phyloP scores from a whole-genome alignment of 2,113 vertebrate species.

The Miniopterus natalensis region DNA sequence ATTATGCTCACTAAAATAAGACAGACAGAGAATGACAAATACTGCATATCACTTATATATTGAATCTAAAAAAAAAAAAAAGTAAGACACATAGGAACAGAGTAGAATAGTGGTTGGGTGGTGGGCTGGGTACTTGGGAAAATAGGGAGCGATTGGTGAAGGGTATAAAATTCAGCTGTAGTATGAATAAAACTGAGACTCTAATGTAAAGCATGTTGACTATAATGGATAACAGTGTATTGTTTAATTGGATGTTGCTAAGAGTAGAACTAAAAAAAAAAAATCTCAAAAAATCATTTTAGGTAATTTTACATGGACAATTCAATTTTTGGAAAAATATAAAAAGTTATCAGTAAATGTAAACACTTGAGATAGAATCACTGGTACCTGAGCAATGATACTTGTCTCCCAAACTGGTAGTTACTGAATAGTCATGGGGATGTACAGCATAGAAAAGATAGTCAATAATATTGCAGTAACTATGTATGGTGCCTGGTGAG shows the following conservation, averaged over 20 bases:
- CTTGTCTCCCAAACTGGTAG: not conserved
- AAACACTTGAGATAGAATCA: not conserved
- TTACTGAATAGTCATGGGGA: too few species aligned
- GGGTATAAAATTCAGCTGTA: not conserved
- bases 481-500: too few species aligned
- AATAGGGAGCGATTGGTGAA: not conserved
- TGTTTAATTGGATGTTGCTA: not conserved
- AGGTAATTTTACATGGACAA: not conserved
- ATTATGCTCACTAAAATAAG: too few species aligned
- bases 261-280: not conserved
- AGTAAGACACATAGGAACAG: too few species aligned
- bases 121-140: not conserved
- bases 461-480: too few species aligned
- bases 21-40: too few species aligned
- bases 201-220: not conserved
- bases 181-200: not conserved
- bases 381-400: not conserved
- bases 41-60: too few species aligned
- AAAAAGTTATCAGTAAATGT: not conserved
- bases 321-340: not conserved
- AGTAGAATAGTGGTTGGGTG: too few species aligned
- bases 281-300: not conserved
- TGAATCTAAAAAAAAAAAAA: too few species aligned
- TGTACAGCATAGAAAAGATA: too few species aligned
- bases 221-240: not conserved